Conservation (phyloP, 1,140 invertebrate species). For the Ips nitidus region DNA sequence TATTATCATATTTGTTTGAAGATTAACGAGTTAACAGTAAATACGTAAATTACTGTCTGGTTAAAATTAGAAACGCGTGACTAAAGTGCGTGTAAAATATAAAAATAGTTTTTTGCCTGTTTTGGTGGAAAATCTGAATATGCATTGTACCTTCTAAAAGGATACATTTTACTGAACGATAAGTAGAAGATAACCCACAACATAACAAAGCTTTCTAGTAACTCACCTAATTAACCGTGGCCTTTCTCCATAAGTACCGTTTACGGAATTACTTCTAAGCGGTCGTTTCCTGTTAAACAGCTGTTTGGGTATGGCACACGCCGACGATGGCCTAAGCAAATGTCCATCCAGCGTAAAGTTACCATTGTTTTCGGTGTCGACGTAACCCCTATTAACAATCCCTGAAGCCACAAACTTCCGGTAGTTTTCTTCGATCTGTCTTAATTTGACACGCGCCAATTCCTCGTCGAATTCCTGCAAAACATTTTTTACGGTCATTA, state of each 20-base stretch:
- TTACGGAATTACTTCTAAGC: slow-evolving; percentile 34
- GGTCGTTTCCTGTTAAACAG: slow-evolving; percentile 29
- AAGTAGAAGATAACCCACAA: no score
- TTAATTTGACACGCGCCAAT: slow-evolving; percentile 32
- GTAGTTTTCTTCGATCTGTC: slow-evolving; percentile 45
- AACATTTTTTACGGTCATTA: not conserved
- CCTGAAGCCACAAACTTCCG: slow-evolving; percentile 40
- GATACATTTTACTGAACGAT: no score
- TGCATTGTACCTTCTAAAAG: no score
- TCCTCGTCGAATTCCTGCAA: slow-evolving; percentile 33
- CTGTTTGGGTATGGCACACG: slow-evolving; percentile 32
- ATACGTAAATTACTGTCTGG: no score
- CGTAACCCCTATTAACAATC: slow-evolving; percentile 38
- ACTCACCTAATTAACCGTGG: slow-evolving; percentile 30
- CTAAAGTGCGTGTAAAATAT: no score
- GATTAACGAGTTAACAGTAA: no score
- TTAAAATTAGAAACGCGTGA: no score
- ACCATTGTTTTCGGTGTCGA: slow-evolving; percentile 37
- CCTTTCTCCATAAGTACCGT: slow-evolving; percentile 28
- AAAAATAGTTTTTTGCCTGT: no score
- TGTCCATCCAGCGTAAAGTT: slow-evolving; percentile 23
- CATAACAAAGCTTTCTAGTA: not conserved
- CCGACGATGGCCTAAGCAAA: slow-evolving; percentile 35
- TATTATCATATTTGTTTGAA: no score
- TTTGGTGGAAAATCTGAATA: no score